Percentiles rank a stretch among this genome's conserved stretches.
phyloP scores from a whole-genome alignment of 2,797 vertebrate species.

The Ctenochaetus hawaiiensis region DNA sequence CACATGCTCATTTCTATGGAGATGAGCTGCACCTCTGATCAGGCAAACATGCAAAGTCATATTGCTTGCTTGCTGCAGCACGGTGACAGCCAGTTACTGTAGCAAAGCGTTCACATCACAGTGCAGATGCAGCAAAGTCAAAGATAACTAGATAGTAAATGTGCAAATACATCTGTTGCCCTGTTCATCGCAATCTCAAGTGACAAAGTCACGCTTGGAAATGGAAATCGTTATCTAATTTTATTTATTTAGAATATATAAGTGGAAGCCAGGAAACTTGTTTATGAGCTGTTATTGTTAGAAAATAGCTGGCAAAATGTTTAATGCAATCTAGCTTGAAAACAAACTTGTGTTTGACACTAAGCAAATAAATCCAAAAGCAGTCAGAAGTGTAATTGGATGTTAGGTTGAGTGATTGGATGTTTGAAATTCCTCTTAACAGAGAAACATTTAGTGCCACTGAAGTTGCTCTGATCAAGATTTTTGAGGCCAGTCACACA shows the following conservation, averaged over 20 bases:
- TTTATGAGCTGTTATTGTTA: conserved; percentile 3
- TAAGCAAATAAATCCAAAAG: conserved; percentile 31
- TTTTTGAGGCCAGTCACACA: too few relatives aligned
- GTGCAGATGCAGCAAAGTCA: conserved; percentile 42
- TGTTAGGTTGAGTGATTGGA: conserved; percentile 38
- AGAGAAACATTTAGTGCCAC: neutral
- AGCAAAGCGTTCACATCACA: conserved; percentile 32
- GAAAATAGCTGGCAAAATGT: conserved; percentile 13
- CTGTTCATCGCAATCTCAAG: conserved; percentile 4
- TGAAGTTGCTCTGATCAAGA: too few relatives aligned
- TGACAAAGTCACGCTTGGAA: conserved; percentile 8
- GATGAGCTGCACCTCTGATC: conserved; percentile 75
- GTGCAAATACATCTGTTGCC: conserved; percentile 31
- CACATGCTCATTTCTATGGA: conserved; percentile 82
- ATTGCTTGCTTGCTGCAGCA: conserved; percentile 60
- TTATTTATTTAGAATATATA: conserved; percentile 4
- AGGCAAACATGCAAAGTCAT: conserved; percentile 64
- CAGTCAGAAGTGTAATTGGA: conserved; percentile 57
- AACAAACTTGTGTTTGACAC: conserved; percentile 28
- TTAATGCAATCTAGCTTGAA: conserved; percentile 14
- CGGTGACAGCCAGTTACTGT: conserved; percentile 36
- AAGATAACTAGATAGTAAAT: conserved; percentile 36
- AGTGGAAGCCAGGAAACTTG: conserved; percentile 7
- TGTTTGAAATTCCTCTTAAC: conserved; percentile 46
- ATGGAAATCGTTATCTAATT: conserved; percentile 16